Percentiles rank a stretch among this genome's conserved stretches.
Evolutionary conservation across 2,113 vertebrate species (phyloP).

Genomic region (Corvus hawaiiensis): DNA sequence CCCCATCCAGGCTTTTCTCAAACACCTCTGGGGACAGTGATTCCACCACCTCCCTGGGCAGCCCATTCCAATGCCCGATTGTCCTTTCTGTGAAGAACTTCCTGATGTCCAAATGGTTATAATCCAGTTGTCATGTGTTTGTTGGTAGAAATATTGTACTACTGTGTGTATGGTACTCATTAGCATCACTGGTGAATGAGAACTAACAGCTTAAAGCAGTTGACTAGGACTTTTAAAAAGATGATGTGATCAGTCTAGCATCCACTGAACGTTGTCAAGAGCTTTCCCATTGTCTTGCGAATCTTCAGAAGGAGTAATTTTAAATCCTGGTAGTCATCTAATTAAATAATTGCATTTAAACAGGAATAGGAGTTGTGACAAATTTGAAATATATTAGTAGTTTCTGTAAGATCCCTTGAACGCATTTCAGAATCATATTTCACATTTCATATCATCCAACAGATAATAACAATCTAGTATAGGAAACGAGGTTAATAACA

Average conservation of each 20-base stretch:
- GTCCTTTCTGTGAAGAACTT: neutral
- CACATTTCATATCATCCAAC: neutral
- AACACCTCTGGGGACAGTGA: accelerated
- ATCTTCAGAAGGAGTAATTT: neutral
- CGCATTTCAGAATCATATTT: neutral
- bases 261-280: neutral
- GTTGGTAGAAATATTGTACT: neutral
- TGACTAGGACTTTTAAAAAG: neutral
- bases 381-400: neutral
- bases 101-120: neutral
- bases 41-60: neutral
- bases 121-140: neutral
- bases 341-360: neutral
- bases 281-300: neutral
- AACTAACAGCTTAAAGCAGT: neutral
- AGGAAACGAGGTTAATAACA: neutral
- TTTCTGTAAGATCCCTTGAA: neutral
- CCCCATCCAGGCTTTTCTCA: neutral
- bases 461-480: accelerated
- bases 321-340: neutral
- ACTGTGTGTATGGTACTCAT: neutral
- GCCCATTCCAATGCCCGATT: neutral
- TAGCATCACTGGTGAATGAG: neutral
- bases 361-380: neutral
- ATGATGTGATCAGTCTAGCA: neutral